Evolutionary conservation across 2,888 invertebrate species (phyloP), one percentile per base, ranked within the genome.

Genomic region (Ferrisia virgata): DNA sequence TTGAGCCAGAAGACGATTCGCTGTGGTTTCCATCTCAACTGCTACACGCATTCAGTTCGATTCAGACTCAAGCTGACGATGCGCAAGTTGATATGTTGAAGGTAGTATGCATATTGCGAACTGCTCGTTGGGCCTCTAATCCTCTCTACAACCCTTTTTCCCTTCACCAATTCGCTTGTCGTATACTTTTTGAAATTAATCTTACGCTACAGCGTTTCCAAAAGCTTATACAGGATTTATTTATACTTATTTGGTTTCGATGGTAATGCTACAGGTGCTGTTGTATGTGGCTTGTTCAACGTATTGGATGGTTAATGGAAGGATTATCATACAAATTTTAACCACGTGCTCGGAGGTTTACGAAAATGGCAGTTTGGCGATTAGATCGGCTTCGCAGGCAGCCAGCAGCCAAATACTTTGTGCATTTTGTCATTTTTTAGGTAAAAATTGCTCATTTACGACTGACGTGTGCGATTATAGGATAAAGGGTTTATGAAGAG

Each of bases 11-110:
- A 89, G 95, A 96, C 88, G 96, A 97, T 89, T 96, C 96, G 0
- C 90, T 95, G 76, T 97, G 97, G 96, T 91, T 97, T 88, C 96
- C 97, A 5, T 94, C 96, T 1, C 98, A 98, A 89, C 91, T 98
- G 85, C 90, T 98, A 47, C 93, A 94, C 86, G 93, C 96, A 1
- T 95, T 97, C 83, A 93, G 94, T 28, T 93, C 94, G 0, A 93
- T 95, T 87, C 91, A 93, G 87, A 91, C 93, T 86, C 93, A 95
- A 87, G 90, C 94, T 84, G 96, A 97, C 87, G 97, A 98, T 86
- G 94, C 95, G 0, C 96, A 97, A 89, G 90, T 92, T 22, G 92
- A 92, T 86, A 90, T 92, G 88, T 89, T 92, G 85, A 92, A 92
- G 89, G 96, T 96, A 87, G 64, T 11, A 39, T 58, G 58, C 22